phyloP scores from a whole-genome alignment of 2,113 vertebrate species.

The Callipepla californica region DNA sequence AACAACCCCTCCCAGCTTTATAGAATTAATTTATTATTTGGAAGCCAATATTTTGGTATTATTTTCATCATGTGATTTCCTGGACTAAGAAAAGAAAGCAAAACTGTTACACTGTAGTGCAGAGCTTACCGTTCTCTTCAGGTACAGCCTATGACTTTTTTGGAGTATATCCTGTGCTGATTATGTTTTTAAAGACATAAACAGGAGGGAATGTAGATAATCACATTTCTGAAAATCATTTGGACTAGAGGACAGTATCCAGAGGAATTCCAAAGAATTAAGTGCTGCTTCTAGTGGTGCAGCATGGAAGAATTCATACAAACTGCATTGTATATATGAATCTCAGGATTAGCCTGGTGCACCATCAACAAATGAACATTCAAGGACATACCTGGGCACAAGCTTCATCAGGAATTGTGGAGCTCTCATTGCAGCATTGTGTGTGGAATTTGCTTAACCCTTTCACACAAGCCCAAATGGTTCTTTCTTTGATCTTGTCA shows the following conservation, averaged over 20 bases:
- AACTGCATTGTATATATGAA: background rate
- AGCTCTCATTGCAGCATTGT: background rate
- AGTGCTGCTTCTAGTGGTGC: background rate
- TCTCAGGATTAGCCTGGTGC: background rate
- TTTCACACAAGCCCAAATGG: fast-evolving
- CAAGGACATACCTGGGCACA: fast-evolving
- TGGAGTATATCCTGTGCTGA: background rate
- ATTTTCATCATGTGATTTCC: background rate
- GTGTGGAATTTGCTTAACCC: background rate
- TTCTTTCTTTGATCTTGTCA: background rate
- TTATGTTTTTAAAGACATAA: background rate
- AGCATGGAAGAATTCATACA: background rate
- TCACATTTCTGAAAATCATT: background rate
- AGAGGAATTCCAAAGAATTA: background rate
- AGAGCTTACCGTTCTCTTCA: background rate
- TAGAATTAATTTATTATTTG: background rate
- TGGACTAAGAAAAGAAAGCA: background rate
- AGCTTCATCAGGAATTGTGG: background rate
- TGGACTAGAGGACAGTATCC: background rate
- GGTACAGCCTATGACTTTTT: background rate
- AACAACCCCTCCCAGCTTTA: background rate
- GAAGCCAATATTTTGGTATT: background rate
- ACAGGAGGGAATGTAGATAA: background rate
- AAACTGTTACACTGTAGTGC: background rate
- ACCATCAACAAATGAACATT: fast-evolving